These are phyloP conservation scores for Tetramorium alpestre DNA, from an alignment of 1,140 invertebrate genomes.

Conservation along the genomic window DNA sequence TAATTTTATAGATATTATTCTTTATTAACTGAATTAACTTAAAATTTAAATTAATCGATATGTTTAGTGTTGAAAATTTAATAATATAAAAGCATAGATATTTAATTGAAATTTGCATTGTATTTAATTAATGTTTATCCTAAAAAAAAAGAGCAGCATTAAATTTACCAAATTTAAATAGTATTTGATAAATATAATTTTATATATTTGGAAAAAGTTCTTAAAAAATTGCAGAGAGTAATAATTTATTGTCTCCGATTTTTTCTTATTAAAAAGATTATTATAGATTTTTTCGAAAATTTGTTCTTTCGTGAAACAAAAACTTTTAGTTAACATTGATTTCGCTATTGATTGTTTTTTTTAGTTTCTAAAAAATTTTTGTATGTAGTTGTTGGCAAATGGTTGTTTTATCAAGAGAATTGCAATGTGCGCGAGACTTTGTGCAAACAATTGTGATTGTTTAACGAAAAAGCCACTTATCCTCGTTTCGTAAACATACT, in stretches of 20 bases:
- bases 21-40: neutral
- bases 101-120: no score
- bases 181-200: neutral
- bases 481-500: slow-evolving; percentile 32
- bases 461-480: slow-evolving; percentile 38
- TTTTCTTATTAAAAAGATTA: neutral
- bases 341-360: slow-evolving; percentile 39
- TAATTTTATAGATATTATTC: neutral
- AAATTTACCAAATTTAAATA: neutral
- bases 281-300: slow-evolving; percentile 6
- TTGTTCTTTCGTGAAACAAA: neutral
- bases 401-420: slow-evolving; percentile 11
- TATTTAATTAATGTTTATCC: neutral
- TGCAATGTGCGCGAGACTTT: neutral
- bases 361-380: slow-evolving; percentile 27
- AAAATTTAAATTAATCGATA: neutral
- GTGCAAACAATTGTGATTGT: slow-evolving; percentile 48
- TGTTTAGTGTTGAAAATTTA: neutral
- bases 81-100: neutral
- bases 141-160: neutral
- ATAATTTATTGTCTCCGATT: neutral
- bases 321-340: slow-evolving; percentile 33
- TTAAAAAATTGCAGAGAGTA: neutral
- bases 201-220: neutral
- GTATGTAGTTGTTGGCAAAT: neutral